Evolutionary conservation across 2,113 vertebrate genomes (phyloP).

Genomic region (Protobothrops flavoviridis): DNA sequence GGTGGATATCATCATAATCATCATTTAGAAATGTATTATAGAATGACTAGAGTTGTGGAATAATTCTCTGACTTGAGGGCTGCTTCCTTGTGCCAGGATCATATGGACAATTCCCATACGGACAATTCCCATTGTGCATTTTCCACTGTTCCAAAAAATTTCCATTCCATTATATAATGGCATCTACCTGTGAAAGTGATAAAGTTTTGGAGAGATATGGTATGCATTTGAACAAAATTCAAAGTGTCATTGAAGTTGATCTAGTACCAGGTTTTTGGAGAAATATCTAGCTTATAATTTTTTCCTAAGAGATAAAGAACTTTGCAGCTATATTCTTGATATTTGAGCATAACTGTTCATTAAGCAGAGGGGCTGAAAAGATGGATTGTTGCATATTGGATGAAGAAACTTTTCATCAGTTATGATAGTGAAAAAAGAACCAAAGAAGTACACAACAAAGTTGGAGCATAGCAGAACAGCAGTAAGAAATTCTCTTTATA

Average conservation of each 20-base stretch:
- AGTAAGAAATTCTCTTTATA: background rate
- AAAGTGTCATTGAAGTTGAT: background rate
- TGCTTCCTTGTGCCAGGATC: background rate
- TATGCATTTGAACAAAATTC: background rate
- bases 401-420: background rate
- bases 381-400: background rate
- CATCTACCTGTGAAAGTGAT: background rate
- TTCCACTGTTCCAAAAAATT: background rate
- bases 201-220: background rate
- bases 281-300: background rate
- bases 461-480: background rate
- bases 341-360: background rate
- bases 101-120: background rate
- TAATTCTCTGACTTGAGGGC: background rate
- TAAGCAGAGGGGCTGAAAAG: background rate
- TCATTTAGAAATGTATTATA: background rate
- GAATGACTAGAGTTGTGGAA: background rate
- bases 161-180: background rate
- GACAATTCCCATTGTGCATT: background rate
- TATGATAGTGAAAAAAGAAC: background rate
- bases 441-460: background rate
- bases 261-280: background rate
- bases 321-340: background rate
- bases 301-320: background rate
- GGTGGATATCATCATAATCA: background rate